Percentiles rank a stretch among this genome's conserved stretches.
Evolutionary conservation across 2,888 invertebrate species (phyloP).

Genomic region (Hyppa rectilinea): DNA sequence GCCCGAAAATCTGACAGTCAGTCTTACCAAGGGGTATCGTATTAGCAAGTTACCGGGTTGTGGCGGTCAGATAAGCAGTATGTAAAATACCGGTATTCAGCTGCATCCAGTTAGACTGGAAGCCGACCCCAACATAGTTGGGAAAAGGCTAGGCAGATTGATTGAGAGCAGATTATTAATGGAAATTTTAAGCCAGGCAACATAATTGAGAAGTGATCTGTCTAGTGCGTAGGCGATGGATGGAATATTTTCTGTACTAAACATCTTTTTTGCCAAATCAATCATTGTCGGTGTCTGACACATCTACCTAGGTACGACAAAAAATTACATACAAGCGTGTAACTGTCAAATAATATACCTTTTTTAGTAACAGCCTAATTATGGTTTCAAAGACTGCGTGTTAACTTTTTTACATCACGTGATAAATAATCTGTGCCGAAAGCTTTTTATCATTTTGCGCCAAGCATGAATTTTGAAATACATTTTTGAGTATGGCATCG

Average conservation of each 20-base stretch:
- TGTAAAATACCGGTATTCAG: too few species aligned
- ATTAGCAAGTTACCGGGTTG: too few species aligned
- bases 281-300: slow-evolving; percentile 29
- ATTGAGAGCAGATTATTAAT: not conserved
- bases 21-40: too few species aligned
- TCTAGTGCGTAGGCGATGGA: slow-evolving; percentile 9
- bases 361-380: slow-evolving; percentile 13
- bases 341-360: slow-evolving; percentile 17
- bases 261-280: slow-evolving; percentile 21
- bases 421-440: slow-evolving; percentile 6
- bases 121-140: too few species aligned
- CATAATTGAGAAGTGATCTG: not conserved
- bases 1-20: too few species aligned
- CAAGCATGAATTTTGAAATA: slow-evolving; percentile 1
- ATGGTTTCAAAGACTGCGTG: slow-evolving; percentile 6
- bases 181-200: not conserved
- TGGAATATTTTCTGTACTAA: not conserved
- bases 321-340: slow-evolving; percentile 12
- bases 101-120: too few species aligned
- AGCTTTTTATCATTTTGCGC: slow-evolving; percentile 8
- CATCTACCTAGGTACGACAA: not conserved
- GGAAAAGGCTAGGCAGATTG: too few species aligned
- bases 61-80: too few species aligned
- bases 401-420: slow-evolving; percentile 16
- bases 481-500: not conserved